Evolutionary conservation across 2,888 invertebrate genomes (phyloP), one percentile per base, ranked within the genome.

Genomic region (Caenorhabditis drosophilae): DNA sequence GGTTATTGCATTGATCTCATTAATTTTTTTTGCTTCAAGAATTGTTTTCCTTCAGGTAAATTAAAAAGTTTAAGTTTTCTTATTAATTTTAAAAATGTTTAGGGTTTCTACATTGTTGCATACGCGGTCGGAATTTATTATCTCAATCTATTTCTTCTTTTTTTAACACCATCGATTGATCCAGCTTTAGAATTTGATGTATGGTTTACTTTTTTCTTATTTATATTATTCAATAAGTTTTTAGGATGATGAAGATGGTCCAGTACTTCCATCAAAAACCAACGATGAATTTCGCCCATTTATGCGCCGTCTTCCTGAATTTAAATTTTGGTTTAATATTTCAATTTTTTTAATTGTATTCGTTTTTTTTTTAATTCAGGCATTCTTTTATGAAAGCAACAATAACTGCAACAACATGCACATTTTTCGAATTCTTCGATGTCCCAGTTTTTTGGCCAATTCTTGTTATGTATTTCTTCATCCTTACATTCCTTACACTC

Each of bases 361-460:
- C 26, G 45, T 52, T 36, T 40, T 31, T 46, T 75, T n/a, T n/a
- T n/a, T n/a, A n/a, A n/a, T n/a, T 46, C 79, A 87, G 87, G 87
- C 90, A 96, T 79, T 94, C 96, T 77, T 92, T 95, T 67, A 90
- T 92, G 62, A 95, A 94, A 85, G 94, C 96, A 77, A 93, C 96
- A 36, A 77, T 93, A 12, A 88, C 98, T 78, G 94, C 91, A 41
- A 88, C 92, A 84, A 86, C 89, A 76, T 95, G 94, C 87, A 98
- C 98, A 62, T 92, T 95, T 86, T 95, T 98, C 85, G 94, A 97
- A 83, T 71, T 73, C 81, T 94, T 97, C 86, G 95, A 99, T 88
- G 91, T 99, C 85, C 98, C 98, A 84, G 98, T 99, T 82, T 99
- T 99, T 87, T 99, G 98, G 98, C 98, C 98, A 63, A 98, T 99